Evolutionary conservation across 2,113 vertebrate species (phyloP), one percentile per base, ranked within the genome.

Genomic region (Pipa parva): DNA sequence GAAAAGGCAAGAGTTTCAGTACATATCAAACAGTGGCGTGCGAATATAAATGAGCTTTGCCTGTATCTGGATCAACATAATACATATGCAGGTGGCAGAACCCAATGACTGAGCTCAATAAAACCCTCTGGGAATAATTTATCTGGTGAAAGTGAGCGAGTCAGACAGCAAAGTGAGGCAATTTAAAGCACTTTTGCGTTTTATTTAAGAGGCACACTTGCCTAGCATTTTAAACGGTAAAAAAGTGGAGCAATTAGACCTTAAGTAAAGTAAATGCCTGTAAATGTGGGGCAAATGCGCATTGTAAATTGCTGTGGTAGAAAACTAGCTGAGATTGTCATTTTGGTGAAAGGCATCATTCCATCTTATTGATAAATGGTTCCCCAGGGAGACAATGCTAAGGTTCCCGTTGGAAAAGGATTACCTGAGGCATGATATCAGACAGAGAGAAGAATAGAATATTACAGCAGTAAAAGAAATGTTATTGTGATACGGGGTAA

Each of bases 51-150:
- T 70, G 48, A 70, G 49, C 57, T 45, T 12, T n/a, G 31, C 24
- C 66, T 61, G 66, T 36, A 33, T 61, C 57, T 61, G 66, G 66
- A 70, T 70, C 66, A 70, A 70, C 66, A 52, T 61, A 70, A 70
- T 70, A 52, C 66, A 70, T 61, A 70, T 70, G 48, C 58, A 70
- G 66, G 66, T 70, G 66, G 57, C 57, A 60, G 58, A 70, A 37
- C 48, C 66, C 66, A 70, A 70, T 61, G 57, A 29, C 36, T 37
- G 49, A 54, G 66, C 66, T 54, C 48, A 61, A 70, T 61, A 54
- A 54, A 70, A 31, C 59, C 66, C 61, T 49, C n/a, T 57, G 66
- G 66, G 54, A 61, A 59, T 68, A 52, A 70, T 70, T 70, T 61
- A 54, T 61, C 58, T 52, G 54, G 66, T 17, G 36, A 70, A 42